Evolutionary conservation across 2,888 invertebrate genomes (phyloP), one percentile per base, ranked within the genome.

Genomic region (Herminia tarsipennalis): DNA sequence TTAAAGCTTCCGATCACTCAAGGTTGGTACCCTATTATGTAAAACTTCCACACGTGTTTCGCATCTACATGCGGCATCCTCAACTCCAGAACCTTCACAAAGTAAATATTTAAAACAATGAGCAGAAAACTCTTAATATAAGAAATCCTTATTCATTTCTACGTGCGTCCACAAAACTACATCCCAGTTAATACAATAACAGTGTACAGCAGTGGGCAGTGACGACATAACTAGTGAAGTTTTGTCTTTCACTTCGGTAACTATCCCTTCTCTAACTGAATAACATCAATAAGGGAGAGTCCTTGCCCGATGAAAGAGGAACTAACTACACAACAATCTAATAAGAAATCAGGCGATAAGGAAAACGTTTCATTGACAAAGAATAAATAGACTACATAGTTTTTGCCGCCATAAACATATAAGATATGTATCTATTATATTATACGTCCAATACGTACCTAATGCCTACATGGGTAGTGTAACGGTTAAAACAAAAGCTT

Each of bases 301-400:
- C 67, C 68, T 66, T 65, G 64, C 59, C 41, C 73, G 71, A 59
- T 67, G 62, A 73, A 73, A 75, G 67, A 66, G 65, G 70, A 74
- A 81, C 79, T 76, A 79, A 81, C 79, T 84, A 76, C 66, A 69
- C 58, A 73, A 73, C 83, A 86, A 88, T 87, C 83, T 83, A 85
- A 87, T 86, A 87, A 87, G 80, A 75, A 82, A 83, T 82, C 71
- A 77, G 75, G 65, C 74, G 73, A 83, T 83, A 78, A 85, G 85
- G 86, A 86, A 87, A 88, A 85, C 81, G 80, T 84, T 86, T 80
- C 81, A 86, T 83, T 83, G 83, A 78, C 83, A 80, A 82, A 77
- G 77, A 83, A 84, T 83, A 83, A 81, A 86, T 78, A 82, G 70
- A 74, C 72, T 75, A 68, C 72, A 75, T 72, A 67, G 73, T 78